Evolutionary conservation across 2,888 invertebrate genomes (phyloP).

Genomic region (Phytoseiulus persimilis): DNA sequence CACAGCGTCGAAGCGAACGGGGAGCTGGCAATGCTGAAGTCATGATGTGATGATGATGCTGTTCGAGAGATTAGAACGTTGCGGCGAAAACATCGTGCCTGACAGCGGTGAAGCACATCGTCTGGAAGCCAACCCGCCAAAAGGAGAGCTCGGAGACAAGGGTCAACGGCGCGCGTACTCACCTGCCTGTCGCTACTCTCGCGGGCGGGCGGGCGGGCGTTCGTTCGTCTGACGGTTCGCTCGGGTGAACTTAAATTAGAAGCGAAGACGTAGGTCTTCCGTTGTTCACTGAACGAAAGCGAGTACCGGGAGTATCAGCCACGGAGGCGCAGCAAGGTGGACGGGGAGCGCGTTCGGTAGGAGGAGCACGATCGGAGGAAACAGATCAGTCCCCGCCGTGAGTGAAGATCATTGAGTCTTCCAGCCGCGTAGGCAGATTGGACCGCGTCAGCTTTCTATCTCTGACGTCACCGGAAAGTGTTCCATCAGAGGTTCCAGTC

Average conservation of each 20-base stretch:
- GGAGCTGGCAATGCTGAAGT: not conserved
- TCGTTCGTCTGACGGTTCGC: not conserved
- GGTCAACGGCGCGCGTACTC: not conserved
- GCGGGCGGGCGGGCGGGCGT: not conserved
- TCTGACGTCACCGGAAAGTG: not conserved
- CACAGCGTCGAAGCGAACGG: no score
- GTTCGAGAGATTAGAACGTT: not conserved
- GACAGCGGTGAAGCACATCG: not conserved
- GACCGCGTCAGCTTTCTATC: not conserved
- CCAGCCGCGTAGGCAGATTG: not conserved
- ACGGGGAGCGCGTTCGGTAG: not conserved
- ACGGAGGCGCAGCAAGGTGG: no score
- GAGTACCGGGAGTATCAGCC: not conserved
- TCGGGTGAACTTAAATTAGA: not conserved
- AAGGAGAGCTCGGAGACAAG: not conserved
- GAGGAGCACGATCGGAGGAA: not conserved
- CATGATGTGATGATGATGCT: no score
- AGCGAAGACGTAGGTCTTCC: not conserved
- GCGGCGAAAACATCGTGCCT: not conserved
- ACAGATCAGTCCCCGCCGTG: not conserved
- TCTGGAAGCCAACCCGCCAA: not conserved
- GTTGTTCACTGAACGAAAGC: not conserved
- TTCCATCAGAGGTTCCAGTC: not conserved
- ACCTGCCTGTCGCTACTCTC: not conserved
- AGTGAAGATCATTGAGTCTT: not conserved